Conservation (phyloP, 2,113 vertebrate species). For the human region DNA sequence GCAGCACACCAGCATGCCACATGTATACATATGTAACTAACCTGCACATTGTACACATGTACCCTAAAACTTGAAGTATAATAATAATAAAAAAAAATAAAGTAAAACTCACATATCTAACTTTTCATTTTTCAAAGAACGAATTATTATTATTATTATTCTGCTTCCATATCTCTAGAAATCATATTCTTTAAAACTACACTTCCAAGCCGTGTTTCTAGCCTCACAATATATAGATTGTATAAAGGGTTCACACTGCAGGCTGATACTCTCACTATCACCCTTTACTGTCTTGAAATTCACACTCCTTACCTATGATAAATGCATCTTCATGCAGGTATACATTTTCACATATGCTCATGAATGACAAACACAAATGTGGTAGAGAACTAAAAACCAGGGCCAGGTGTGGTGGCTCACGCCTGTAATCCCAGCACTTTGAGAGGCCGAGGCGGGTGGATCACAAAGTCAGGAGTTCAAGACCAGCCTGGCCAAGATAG, state of each 20-base stretch:
- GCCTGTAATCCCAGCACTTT: too few species aligned
- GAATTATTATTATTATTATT: not conserved
- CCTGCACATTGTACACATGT: too few species aligned
- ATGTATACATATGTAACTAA: too few species aligned
- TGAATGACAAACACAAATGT: not conserved
- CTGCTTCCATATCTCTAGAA: not conserved
- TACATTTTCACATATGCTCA: not conserved
- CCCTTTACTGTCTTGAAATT: not conserved
- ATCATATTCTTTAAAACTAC: not conserved
- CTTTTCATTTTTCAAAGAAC: not conserved
- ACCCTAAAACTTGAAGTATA: too few species aligned
- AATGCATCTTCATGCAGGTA: not conserved
- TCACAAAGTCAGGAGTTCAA: too few species aligned
- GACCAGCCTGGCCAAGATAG: too few species aligned
- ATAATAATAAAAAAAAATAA: not conserved
- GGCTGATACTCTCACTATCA: not conserved
- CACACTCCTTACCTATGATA: not conserved
- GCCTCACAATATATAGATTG: not conserved
- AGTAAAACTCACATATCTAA: not conserved
- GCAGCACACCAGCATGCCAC: too few species aligned
- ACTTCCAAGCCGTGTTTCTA: not conserved
- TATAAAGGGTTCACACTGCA: not conserved
- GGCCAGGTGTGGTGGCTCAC: too few species aligned
- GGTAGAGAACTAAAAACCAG: not conserved
- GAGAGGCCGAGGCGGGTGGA: too few species aligned